phyloP scores from a whole-genome alignment of 1,140 invertebrate genomes.

The Drosophila navojoa region DNA sequence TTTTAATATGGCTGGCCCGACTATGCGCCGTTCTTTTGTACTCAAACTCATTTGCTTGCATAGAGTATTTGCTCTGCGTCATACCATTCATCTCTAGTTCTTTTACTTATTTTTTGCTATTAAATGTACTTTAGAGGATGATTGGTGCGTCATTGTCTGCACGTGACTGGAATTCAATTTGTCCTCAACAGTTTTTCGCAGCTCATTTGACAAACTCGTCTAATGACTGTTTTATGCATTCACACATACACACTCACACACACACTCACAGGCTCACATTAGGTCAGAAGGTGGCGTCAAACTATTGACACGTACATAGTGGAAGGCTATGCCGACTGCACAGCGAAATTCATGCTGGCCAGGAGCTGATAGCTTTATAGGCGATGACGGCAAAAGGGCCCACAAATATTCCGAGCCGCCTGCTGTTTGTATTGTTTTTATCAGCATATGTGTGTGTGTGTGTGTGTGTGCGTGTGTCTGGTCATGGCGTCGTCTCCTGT shows the following conservation, averaged over 20 bases:
- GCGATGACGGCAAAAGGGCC: conserved; percentile 47
- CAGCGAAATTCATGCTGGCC: conserved; percentile 23
- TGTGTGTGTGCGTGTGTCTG: conserved; percentile 8
- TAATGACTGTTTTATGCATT: conserved; percentile 62
- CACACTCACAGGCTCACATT: not conserved
- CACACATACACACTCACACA: not conserved
- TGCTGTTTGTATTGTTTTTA: conserved; percentile 49
- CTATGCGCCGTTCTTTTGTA: too few relatives aligned
- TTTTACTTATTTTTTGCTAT: conserved; percentile 16
- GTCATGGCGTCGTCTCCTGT: conserved; percentile 61
- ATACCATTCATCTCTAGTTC: not conserved
- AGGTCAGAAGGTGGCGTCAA: conserved; percentile 27
- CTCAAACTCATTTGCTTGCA: too few relatives aligned
- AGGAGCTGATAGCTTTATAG: not conserved
- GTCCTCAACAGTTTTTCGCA: conserved; percentile 42
- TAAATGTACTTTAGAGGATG: conserved; percentile 37
- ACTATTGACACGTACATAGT: conserved; percentile 13
- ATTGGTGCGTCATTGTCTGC: conserved; percentile 69
- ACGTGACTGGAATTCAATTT: conserved; percentile 72
- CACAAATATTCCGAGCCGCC: conserved; percentile 44
- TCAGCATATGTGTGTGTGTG: not conserved
- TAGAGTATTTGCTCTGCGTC: not conserved
- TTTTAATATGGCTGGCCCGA: too few relatives aligned
- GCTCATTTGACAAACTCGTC: conserved; percentile 60
- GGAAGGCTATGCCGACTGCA: conserved; percentile 15